Conservation (phyloP, 2,797 vertebrate genomes). For the Gobio occitaniae region DNA sequence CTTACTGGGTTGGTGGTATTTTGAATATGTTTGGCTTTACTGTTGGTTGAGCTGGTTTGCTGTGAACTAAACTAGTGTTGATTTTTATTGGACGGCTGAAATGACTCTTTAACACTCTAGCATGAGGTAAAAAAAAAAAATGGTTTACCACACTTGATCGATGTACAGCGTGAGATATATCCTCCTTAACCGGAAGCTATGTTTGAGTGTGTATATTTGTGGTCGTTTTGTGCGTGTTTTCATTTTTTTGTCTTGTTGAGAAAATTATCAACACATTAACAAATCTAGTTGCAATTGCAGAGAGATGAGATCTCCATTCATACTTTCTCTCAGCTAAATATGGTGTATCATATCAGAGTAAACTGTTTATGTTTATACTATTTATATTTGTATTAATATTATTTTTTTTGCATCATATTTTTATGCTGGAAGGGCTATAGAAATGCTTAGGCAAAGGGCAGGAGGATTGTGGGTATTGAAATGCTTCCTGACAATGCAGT, state of each 20-base stretch:
- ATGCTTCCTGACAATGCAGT: constrained; percentile 14
- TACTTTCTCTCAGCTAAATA: not conserved
- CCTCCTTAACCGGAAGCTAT: constrained; percentile 26
- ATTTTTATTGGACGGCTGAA: constrained; percentile 11
- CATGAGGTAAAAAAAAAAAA: constrained; percentile 32
- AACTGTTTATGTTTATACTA: not conserved
- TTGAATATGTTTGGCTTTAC: constrained; percentile 4
- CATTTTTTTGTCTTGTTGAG: constrained; percentile 14
- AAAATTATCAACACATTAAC: constrained; percentile 13
- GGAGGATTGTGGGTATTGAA: constrained; percentile 39
- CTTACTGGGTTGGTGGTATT: constrained; percentile 7
- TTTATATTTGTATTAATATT: not conserved
- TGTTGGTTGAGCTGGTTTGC: constrained; percentile 23
- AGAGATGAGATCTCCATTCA: constrained; percentile 1
- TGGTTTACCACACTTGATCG: not conserved
- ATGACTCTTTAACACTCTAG: constrained; percentile 26
- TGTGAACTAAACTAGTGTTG: constrained; percentile 34
- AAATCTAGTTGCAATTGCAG: not conserved
- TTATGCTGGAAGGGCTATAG: not conserved
- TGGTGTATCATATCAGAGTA: not conserved
- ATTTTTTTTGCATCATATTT: not conserved
- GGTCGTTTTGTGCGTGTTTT: constrained; percentile 17
- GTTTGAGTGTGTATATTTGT: constrained; percentile 20
- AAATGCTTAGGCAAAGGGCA: not conserved
- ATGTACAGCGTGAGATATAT: constrained; percentile 22